Evolutionary conservation across 2,797 vertebrate genomes (phyloP).

Genomic region (Pseudochaenichthys georgianus): DNA sequence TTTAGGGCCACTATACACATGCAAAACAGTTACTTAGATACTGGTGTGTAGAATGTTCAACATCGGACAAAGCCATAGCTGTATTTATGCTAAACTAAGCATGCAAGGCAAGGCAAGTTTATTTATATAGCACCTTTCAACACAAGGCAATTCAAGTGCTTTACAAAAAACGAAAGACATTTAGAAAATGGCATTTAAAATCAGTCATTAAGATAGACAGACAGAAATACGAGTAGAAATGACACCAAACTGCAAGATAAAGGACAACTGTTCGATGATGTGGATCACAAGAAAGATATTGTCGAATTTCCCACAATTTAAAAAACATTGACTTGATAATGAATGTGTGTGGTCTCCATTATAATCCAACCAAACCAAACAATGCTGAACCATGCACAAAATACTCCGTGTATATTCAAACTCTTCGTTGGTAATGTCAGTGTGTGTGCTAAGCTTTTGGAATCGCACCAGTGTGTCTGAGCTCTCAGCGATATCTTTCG

Average conservation of each 20-base stretch:
- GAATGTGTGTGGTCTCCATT: slow-evolving; percentile 45
- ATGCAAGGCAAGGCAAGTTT: background rate
- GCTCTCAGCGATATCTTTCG: slow-evolving; percentile 32
- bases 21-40: background rate
- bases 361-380: slow-evolving; percentile 27
- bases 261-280: background rate
- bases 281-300: too few species aligned
- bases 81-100: background rate
- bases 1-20: background rate
- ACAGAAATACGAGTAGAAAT: background rate
- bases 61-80: background rate
- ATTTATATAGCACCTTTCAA: too few species aligned
- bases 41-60: background rate
- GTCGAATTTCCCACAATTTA: slow-evolving; percentile 20
- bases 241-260: background rate
- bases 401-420: slow-evolving; percentile 27
- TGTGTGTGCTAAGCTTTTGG: slow-evolving; percentile 37
- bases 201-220: too few species aligned
- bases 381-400: slow-evolving; percentile 46
- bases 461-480: slow-evolving; percentile 29
- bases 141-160: too few species aligned
- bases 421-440: slow-evolving; percentile 12
- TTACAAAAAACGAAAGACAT: too few species aligned
- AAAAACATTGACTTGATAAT: slow-evolving; percentile 44
- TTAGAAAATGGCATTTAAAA: too few species aligned